Evolutionary conservation across 2,113 vertebrate genomes (phyloP).

Genomic region (Clarias magur): DNA sequence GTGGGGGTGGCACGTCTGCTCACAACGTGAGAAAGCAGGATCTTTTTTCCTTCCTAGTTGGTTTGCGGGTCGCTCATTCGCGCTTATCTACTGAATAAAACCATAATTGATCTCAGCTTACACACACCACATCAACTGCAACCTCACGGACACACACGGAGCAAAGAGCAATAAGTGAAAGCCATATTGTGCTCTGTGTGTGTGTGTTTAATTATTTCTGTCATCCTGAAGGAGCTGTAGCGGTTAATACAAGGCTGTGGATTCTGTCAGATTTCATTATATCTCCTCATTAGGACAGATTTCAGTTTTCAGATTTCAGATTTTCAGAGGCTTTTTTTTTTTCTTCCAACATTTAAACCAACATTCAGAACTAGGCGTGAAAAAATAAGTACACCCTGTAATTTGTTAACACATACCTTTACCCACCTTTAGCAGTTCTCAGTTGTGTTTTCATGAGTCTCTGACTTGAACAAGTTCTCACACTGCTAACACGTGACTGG

Average conservation of each 20-base stretch:
- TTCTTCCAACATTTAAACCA: too few species aligned
- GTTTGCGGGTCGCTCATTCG: slow-evolving; percentile 1
- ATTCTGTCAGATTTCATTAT: neutral
- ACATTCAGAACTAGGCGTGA: too few species aligned
- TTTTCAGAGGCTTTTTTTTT: too few species aligned
- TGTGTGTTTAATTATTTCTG: neutral
- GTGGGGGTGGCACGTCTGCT: neutral
- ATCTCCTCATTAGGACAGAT: too few species aligned
- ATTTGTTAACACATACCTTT: too few species aligned
- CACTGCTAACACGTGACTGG: too few species aligned
- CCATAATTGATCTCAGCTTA: slow-evolving; percentile 38
- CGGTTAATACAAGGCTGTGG: neutral
- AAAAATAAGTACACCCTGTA: too few species aligned
- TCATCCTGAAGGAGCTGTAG: slow-evolving; percentile 3
- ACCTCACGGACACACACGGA: slow-evolving; percentile 35
- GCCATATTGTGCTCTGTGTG: neutral
- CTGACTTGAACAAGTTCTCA: too few species aligned
- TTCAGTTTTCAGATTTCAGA: too few species aligned
- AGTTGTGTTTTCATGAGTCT: too few species aligned
- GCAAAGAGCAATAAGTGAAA: slow-evolving; percentile 12
- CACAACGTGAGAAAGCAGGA: neutral
- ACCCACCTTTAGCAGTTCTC: too few species aligned
- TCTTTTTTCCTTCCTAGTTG: neutral
- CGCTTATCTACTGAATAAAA: slow-evolving; percentile 37
- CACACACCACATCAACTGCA: slow-evolving; percentile 29